Percentiles rank a stretch among this genome's conserved stretches.
Evolutionary conservation across 2,113 vertebrate genomes (phyloP).

Genomic region (Myrmophylax atrothorax): DNA sequence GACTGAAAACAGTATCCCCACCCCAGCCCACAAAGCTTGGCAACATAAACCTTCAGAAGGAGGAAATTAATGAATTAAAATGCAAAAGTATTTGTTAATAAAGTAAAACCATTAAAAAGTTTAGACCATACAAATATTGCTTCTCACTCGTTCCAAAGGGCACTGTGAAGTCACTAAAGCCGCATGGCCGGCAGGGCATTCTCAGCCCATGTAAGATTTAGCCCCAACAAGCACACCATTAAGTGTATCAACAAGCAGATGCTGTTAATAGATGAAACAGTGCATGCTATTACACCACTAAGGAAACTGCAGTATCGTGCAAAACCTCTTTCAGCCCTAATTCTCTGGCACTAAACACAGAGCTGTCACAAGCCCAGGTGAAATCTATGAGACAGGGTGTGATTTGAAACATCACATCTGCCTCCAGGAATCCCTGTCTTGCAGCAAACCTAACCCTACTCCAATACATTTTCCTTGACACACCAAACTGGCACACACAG

Average conservation of each 20-base stretch:
- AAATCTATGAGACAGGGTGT: neutral
- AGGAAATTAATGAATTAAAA: neutral
- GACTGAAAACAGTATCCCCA: neutral
- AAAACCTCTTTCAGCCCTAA: neutral
- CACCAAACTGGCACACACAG: neutral
- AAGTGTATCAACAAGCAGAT: neutral
- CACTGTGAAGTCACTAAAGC: neutral
- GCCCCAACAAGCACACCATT: neutral
- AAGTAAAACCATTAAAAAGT: neutral
- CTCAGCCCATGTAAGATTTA: neutral
- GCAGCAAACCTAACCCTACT: neutral
- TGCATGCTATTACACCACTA: neutral
- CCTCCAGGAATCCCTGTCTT: neutral
- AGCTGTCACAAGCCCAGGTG: neutral
- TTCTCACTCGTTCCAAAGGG: neutral
- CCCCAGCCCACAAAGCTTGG: neutral
- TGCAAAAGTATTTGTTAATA: neutral
- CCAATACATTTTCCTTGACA: neutral
- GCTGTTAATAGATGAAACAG: neutral
- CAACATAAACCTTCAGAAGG: neutral
- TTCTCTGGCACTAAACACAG: neutral
- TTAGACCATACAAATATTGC: neutral
- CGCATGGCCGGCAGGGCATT: neutral
- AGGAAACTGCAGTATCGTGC: neutral
- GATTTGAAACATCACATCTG: neutral